A percentile compares a stretch with the other conserved stretches of the same genome.
Conservation (phyloP, 2,113 vertebrate species). For the Sylvilagus bachmani region DNA sequence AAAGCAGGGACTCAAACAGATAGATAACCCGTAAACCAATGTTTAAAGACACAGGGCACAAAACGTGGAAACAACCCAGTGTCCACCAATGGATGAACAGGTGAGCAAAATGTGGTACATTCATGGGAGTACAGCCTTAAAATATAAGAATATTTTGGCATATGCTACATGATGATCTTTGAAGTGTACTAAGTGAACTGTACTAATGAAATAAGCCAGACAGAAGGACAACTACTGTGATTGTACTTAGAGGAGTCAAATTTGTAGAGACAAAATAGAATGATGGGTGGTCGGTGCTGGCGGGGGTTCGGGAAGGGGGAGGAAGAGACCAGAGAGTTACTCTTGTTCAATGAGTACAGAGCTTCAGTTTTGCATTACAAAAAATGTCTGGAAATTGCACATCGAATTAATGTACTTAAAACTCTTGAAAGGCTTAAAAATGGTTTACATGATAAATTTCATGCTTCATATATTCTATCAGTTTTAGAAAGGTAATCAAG, state of each 20-base stretch:
- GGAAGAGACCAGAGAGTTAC: no score
- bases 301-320: accelerated
- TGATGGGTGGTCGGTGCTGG: neutral
- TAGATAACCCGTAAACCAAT: neutral
- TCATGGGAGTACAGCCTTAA: neutral
- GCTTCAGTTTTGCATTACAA: neutral
- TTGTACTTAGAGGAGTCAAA: neutral
- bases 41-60: neutral
- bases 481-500: constrained; percentile 1
- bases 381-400: neutral
- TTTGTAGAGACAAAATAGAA: neutral
- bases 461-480: constrained; percentile 2
- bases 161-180: neutral
- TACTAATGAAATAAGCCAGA: constrained; percentile 25
- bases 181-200: constrained; percentile 5
- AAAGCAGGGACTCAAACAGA: neutral
- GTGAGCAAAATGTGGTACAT: constrained; percentile 11
- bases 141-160: constrained; percentile 35
- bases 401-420: neutral
- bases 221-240: constrained; percentile 25
- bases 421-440: neutral
- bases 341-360: neutral
- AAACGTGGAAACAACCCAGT: neutral
- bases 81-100: neutral
- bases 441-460: constrained; percentile 29